Base-by-base conservation (phyloP, 1,140 invertebrate species). In the Polypedilum pembai region DNA sequence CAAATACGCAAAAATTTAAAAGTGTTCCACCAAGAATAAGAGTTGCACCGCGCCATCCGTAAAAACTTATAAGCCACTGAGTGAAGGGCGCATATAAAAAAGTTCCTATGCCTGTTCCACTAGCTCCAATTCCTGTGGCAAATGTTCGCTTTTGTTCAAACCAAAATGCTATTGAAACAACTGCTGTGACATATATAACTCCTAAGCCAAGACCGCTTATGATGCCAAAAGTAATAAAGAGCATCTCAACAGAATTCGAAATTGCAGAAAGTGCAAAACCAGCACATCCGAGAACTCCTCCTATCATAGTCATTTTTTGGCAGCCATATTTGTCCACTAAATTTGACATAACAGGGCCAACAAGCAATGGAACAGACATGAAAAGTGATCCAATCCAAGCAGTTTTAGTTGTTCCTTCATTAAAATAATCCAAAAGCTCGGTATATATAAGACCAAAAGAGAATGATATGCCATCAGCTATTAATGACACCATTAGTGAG, bases 401-500 rank as follows among this genome's bases (percentile, higher is more conserved):
- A 0, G 94, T 96, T 73, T 91, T 90, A 1, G 91, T 89, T 77
- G 93, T 93, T 40, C 88, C 89, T 56, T 90, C 90, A 8, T 87
- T 84, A 80, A 96, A 98, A 78, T 95, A 89, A 5, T 90, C 85
- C n/a, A 94, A 83, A 78, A 98, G 92, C 78, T 96, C 90, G 0
- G 91, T 90, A 78, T 93, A 94, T 15, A 98, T 86, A 0, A 97
- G 83, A 0, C 95, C 95, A 81, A 97, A 96, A 0, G 94, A 95
- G 79, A 96, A 96, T 40, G 93, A 94, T 8, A 98, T 90, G 0
- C 95, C 96, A 81, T 98, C 96, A n/a, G 94, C 93, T n/a, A 98
- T 92, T 83, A 96, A 88, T 24, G 93, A 94, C 63, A 95, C 90
- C 45, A 95, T 79, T 74, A 97, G 87, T 0, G 93, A 94, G 0